Conservation (phyloP, 2,888 invertebrate genomes). For the Synanthedon vespiformis region DNA sequence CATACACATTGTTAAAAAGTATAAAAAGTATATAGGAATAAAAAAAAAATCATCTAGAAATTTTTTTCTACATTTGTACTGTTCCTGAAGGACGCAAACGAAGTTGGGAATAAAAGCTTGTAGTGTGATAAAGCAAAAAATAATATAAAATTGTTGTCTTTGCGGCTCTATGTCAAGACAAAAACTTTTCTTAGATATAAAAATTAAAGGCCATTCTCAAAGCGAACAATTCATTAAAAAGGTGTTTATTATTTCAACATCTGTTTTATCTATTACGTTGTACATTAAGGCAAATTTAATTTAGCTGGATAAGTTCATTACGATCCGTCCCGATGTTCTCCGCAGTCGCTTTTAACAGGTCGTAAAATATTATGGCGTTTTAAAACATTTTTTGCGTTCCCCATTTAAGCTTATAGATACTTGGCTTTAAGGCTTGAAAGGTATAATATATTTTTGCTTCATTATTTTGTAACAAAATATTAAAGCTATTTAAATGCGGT, state of each 20-base stretch:
- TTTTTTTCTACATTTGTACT: no score
- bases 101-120: no score
- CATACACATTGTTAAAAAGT: no score
- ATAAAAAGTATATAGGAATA: no score
- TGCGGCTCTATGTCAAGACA: slow-evolving; percentile 11
- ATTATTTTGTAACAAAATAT: no score
- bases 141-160: neutral
- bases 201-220: slow-evolving; percentile 29
- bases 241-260: slow-evolving; percentile 23
- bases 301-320: neutral
- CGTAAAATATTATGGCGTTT: neutral
- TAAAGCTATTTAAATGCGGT: no score
- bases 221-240: slow-evolving; percentile 17
- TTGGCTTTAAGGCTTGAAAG: no score
- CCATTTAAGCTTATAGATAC: neutral
- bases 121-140: no score
- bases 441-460: no score
- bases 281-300: neutral
- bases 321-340: neutral
- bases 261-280: slow-evolving; percentile 12
- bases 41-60: no score
- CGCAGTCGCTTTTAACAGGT: neutral
- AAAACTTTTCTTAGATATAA: slow-evolving; percentile 21
- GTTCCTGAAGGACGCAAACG: no score
- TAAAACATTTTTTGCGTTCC: neutral